Evolutionary conservation across 2,113 vertebrate genomes (phyloP).

Genomic region (Thunnus thynnus): DNA sequence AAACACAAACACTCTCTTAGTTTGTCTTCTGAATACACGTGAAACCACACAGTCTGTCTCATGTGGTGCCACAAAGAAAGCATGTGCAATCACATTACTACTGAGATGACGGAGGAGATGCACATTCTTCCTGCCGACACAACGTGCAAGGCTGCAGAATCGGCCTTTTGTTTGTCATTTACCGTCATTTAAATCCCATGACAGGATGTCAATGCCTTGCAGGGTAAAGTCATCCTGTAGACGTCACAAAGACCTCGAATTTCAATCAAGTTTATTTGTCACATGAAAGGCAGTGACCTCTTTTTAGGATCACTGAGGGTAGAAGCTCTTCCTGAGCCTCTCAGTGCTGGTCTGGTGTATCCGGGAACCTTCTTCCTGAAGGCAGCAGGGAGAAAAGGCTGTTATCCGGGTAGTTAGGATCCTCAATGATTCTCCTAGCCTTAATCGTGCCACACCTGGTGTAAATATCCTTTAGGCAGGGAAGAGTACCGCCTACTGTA

Average conservation of each 20-base stretch:
- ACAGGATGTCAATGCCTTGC: not conserved
- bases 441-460: too few species aligned
- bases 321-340: too few species aligned
- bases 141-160: slow-evolving; percentile 11
- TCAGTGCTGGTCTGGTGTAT: too few species aligned
- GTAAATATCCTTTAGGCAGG: too few species aligned
- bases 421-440: too few species aligned
- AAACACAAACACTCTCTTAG: slow-evolving; percentile 29
- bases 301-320: too few species aligned
- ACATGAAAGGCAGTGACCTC: too few species aligned
- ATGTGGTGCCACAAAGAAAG: not conserved
- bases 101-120: not conserved
- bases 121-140: not conserved
- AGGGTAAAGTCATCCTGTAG: not conserved
- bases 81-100: slow-evolving; percentile 33
- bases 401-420: too few species aligned
- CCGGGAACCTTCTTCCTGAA: too few species aligned
- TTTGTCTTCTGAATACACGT: not conserved
- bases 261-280: too few species aligned
- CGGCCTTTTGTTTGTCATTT: slow-evolving; percentile 29
- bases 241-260: not conserved
- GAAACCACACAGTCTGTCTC: slow-evolving; percentile 27
- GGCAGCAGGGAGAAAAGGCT: too few species aligned
- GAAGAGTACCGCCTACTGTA: too few species aligned
- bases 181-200: slow-evolving; percentile 19